Conservation (phyloP, 2,888 invertebrate genomes). For the Tenthredo notha region DNA sequence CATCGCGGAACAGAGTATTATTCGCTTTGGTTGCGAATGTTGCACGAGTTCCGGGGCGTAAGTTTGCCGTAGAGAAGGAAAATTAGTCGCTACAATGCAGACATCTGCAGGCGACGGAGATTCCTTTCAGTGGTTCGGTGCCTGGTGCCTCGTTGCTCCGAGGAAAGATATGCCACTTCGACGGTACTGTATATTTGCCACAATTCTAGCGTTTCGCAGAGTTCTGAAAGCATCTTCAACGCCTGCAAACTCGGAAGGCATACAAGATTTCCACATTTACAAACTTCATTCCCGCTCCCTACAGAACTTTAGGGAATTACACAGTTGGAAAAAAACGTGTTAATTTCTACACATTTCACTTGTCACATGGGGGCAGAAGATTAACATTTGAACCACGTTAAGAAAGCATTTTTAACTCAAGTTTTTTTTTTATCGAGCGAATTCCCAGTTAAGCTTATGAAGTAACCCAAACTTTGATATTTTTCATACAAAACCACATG, state of each 20-base stretch:
- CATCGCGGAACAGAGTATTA: neutral
- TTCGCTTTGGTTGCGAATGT: conserved; percentile 26
- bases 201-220: conserved; percentile 30
- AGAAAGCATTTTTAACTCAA: neutral
- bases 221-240: conserved; percentile 24
- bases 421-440: neutral
- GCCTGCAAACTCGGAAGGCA: conserved; percentile 16
- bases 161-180: conserved; percentile 15
- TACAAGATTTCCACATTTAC: conserved; percentile 9
- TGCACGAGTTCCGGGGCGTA: conserved; percentile 26
- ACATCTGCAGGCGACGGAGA: conserved; percentile 48
- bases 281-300: neutral
- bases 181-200: neutral
- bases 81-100: conserved; percentile 50
- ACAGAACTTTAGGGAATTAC: neutral
- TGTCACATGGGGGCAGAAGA: neutral
- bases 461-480: neutral
- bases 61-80: conserved; percentile 31
- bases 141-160: conserved; percentile 28
- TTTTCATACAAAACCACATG: neutral
- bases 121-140: conserved; percentile 38
- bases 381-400: neutral
- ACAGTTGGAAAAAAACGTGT: neutral
- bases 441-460: neutral
- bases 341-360: neutral